Base-by-base conservation (phyloP, 2,888 invertebrate genomes). In the Autographa pulchrina region DNA sequence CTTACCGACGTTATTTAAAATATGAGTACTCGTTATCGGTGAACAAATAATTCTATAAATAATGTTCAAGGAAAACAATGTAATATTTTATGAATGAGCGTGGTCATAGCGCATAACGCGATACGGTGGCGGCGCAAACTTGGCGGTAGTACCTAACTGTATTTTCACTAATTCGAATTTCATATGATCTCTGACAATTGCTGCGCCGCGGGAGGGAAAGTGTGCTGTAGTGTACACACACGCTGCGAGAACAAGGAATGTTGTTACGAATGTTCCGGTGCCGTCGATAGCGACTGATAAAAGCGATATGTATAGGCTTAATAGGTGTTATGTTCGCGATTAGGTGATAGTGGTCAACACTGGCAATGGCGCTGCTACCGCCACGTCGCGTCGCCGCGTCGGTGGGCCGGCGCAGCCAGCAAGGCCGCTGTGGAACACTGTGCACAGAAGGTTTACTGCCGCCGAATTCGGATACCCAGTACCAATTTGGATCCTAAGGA, bases 81-180 rank as follows among this genome's bases (percentile, higher is more conserved):
- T 77, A 59, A 68, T 70, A 78, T 75, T 82, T 81, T 80, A 86
- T 86, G 86, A 86, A 86, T 86, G 84, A 79, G 71, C 43, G 68
- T 59, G 60, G 59, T 41, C 14, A 25, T 20, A 16, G 65, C 65
- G 60, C 63, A 65, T 35, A 48, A 18, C 62, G 68, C 35, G 68
- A 56, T 16, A 32, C 43, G 20, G 68, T 52, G 38, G 61, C 31
- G 31, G 54, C 65, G 74, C 72, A 65, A 65, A 68, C 68, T 67
- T 65, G 56, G 61, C 74, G 68, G 61, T 56, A 65, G 58, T 65
- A n/a, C n/a, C n/a, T n/a, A 67, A 70, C 65, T 77, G 70, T 79
- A 75, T 79, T 77, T 73, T 80, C 75, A 77, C 74, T 81, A 64
- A 82, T 82, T 77, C 72, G 70, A 78, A 84, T 75, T 78, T 78